Percentiles rank a stretch among this genome's conserved stretches.
These are phyloP conservation scores for Baryphthengus martii DNA, from an alignment of 2,113 vertebrate genomes.

Conservation along the genomic window DNA sequence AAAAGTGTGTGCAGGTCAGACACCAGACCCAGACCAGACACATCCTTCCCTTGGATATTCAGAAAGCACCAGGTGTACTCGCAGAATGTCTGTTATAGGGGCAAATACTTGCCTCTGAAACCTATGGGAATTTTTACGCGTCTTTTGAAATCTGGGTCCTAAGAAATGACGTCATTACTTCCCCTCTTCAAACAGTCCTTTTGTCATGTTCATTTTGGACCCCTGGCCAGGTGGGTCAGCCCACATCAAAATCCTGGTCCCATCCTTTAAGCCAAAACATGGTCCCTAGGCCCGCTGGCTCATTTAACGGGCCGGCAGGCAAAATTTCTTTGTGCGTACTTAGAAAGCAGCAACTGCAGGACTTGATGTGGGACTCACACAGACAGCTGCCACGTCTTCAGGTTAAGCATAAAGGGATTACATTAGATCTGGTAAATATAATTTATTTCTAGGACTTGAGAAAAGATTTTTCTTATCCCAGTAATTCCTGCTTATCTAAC, in stretches of 20 bases:
- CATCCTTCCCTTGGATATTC: neutral
- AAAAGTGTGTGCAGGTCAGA: accelerated
- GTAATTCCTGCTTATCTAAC: slow-evolving; percentile 6
- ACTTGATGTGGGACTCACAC: neutral
- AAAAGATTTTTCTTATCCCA: neutral
- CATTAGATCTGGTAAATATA: neutral
- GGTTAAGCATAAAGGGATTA: neutral
- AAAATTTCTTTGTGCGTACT: neutral
- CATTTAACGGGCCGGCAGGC: neutral
- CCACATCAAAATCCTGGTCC: neutral
- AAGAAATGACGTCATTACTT: neutral
- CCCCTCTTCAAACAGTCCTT: neutral
- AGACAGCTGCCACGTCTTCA: neutral
- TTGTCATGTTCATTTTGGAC: neutral
- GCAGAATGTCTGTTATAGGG: neutral
- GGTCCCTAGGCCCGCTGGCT: neutral
- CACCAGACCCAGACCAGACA: neutral
- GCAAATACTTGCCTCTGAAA: neutral
- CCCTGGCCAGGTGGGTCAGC: neutral
- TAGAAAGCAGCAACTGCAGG: neutral
- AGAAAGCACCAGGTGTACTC: neutral
- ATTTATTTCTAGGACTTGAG: neutral
- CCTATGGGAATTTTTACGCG: accelerated
- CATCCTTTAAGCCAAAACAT: neutral
- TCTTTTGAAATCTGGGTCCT: neutral